phyloP scores from a whole-genome alignment of 2,113 vertebrate genomes.

The Oncorhynchus kisutch region DNA sequence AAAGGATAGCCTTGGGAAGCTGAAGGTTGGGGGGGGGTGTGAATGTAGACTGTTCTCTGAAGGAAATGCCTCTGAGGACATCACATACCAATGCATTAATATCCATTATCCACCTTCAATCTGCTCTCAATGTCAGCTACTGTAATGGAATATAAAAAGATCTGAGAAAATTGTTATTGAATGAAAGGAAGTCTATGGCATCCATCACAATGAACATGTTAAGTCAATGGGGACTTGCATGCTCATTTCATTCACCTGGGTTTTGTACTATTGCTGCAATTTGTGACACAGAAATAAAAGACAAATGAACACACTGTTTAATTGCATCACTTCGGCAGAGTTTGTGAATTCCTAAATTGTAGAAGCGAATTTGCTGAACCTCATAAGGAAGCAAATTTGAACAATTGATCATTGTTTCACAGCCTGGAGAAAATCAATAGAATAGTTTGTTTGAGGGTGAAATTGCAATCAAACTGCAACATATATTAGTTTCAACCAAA shows the following conservation, averaged over 20 bases:
- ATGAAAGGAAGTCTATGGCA: background rate
- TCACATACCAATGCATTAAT: constrained; percentile 1
- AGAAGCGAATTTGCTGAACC: background rate
- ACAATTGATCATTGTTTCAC: constrained; percentile 54
- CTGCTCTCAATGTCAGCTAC: constrained; percentile 23
- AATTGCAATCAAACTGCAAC: constrained; percentile 67
- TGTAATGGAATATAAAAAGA: background rate
- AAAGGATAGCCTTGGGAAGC: constrained; percentile 15
- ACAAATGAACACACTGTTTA: too few species aligned
- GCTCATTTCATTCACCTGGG: too few species aligned
- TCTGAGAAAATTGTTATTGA: background rate
- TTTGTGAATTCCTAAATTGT: background rate
- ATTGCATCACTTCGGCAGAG: too few species aligned
- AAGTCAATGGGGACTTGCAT: too few species aligned
- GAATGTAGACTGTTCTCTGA: background rate
- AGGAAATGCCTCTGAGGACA: constrained; percentile 31
- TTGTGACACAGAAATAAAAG: background rate
- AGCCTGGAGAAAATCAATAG: constrained; percentile 62
- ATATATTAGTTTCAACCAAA: constrained; percentile 56
- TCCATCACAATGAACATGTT: background rate
- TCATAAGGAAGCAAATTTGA: constrained; percentile 21
- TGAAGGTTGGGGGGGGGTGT: constrained; percentile 55
- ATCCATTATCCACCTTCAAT: constrained; percentile 4
- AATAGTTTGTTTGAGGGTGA: constrained; percentile 60
- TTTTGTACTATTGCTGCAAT: background rate